Evolutionary conservation across 1,140 invertebrate genomes (phyloP), one percentile per base, ranked within the genome.

Genomic region (Physella acuta): DNA sequence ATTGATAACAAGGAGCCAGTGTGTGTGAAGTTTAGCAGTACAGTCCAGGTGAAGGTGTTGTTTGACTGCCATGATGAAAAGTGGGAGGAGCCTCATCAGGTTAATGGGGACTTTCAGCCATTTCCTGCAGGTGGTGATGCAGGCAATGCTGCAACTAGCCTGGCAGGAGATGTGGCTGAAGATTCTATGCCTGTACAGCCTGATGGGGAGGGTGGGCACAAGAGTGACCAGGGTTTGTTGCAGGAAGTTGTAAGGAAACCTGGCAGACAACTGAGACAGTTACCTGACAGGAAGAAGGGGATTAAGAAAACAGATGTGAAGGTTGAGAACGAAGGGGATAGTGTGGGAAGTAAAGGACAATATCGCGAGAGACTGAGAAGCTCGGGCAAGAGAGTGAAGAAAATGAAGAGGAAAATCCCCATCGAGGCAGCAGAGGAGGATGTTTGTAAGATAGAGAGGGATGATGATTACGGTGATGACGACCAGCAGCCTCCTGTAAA

Each of bases 1-100:
- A 52, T 64, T n/a, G 62, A 64, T 52, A 17, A 64, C 14, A 16
- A 51, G 33, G 62, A 33, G 26, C 62, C 62, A 64, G 31, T 52
- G 4, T 64, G 33, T 36, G 0, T 64, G 11, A 64, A 64, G 26
- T 64, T 64, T 36, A 64, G 28, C 11, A 16, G 8, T 26, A 8
- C 30, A 14, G 16, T 64, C 1, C 28, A 36, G 24, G 20, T 64
- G 1, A 3, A 52, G 52, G 33, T 64, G 11, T 3, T 64, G 2
- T 64, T 64, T 31, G 61, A 63, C n/a, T 5, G 14, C 17, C 37
- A 5, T 17, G 11, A 39, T 44, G 26, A 55, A 24, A 8, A 55
- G 17, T 8, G 11, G 5, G 5, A 24, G 8, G 53, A 20, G 24
- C 8, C 5, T 8, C 8, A 14, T 8, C 24, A 8, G 24, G 53